Conservation (phyloP, 2,113 vertebrate species). For the Diphyllodes magnificus region DNA sequence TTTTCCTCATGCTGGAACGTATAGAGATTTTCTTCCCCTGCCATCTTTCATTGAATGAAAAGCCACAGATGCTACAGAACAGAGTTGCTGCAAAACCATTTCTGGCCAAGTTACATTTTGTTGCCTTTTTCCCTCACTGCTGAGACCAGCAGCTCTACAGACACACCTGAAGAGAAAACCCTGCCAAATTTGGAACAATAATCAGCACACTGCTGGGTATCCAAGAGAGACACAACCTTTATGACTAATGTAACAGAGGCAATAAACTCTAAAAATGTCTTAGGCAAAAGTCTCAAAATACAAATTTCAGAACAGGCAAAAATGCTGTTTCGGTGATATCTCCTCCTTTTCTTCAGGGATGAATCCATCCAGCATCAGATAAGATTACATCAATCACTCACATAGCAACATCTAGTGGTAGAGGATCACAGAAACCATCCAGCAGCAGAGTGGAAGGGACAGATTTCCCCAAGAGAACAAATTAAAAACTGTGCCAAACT, state of each 20-base stretch:
- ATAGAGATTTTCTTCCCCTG: not conserved
- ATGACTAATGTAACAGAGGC: not conserved
- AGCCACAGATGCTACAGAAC: not conserved
- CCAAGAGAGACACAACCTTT: not conserved
- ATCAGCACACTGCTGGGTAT: not conserved
- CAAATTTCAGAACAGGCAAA: not conserved
- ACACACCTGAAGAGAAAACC: not conserved
- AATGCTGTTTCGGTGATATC: not conserved
- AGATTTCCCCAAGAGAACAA: not conserved
- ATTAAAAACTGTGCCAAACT: not conserved
- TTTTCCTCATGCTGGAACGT: not conserved
- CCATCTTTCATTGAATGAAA: not conserved
- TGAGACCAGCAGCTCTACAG: not conserved
- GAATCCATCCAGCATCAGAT: not conserved
- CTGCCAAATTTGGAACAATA: not conserved
- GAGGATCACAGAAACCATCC: not conserved
- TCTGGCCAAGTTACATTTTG: not conserved
- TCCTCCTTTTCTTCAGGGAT: not conserved
- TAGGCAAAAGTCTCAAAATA: not conserved
- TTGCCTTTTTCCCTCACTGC: not conserved
- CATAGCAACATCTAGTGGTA: slow-evolving; percentile 46
- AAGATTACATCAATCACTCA: slow-evolving; percentile 25
- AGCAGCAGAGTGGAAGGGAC: not conserved
- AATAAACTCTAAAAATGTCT: slow-evolving; percentile 15
- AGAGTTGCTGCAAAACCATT: not conserved